Base-by-base conservation (phyloP, 2,888 invertebrate species). In the Prosopocoilus inquinatus region DNA sequence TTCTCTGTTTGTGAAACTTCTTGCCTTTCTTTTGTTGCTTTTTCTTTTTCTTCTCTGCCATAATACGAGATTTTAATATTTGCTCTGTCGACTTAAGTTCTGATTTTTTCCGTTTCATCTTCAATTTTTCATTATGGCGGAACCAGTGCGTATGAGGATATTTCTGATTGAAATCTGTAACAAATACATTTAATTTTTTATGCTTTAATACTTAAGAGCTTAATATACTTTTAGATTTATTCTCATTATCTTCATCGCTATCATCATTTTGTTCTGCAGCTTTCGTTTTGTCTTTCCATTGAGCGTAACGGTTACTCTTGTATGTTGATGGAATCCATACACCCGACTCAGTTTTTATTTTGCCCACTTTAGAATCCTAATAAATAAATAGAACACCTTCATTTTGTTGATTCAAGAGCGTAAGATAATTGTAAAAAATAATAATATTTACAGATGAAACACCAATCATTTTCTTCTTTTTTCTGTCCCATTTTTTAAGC, bases 271-370 rank as follows among this genome's bases (percentile, higher is more conserved):
- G 72, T 36, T 70, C 69, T n/a, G 72, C 72, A 12, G 79, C 75
- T 79, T 90, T 85, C 28, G 83, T 88, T 66, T 88, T 88, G 57
- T 89, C 86, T 68, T 89, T 87, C 96, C 96, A 96, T 52, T 88
- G 86, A 58, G 85, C 84, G 77, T 95, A 96, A 20, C 91, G 84
- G 49, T 96, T 91, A 57, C 93, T 90, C 79, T 96, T 96, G 79
- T 92, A 98, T 0, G 92, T 89, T 1, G 96, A 94, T 0, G 96
- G 90, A 66, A 99, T 94, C 86, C 94, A 93, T 0, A 85, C 88
- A 12, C 97, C 99, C 58, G 95, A 95, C 79, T 99, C 99, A 0
- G 97, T 97, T 67, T 89, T 88, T 62, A 99, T 96, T 78, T 90
- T 93, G 51, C 88, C 89, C 15, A 79, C 77, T 63, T 85, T 85